Conservation (phyloP, 2,888 invertebrate species). For the Mantis religiosa region DNA sequence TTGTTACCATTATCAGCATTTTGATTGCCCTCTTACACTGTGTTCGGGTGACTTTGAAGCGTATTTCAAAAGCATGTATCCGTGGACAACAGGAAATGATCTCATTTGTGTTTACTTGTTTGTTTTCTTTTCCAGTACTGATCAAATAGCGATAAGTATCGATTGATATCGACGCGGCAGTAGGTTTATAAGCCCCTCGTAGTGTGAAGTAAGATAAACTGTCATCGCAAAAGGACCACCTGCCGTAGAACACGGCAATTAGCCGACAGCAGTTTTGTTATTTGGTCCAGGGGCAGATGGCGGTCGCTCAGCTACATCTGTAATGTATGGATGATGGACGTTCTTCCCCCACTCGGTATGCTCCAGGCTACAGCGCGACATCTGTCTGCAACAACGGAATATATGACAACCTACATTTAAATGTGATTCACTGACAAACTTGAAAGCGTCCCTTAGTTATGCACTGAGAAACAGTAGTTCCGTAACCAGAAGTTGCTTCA, state of each 20-base stretch:
- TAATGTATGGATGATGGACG: conserved; percentile 17
- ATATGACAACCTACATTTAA: neutral
- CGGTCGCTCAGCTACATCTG: neutral
- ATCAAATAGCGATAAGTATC: neutral
- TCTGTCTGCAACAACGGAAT: neutral
- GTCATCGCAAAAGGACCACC: neutral
- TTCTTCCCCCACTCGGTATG: neutral
- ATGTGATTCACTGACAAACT: no score
- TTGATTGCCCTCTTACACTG: no score
- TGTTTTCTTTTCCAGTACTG: no score
- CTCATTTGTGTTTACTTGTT: no score
- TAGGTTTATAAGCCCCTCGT: neutral
- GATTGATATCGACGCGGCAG: neutral
- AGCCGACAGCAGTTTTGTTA: neutral
- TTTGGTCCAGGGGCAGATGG: neutral
- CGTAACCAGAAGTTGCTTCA: no score
- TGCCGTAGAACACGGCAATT: neutral
- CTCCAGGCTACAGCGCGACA: neutral
- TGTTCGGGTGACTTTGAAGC: no score
- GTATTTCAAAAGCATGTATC: no score
- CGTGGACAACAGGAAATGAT: no score
- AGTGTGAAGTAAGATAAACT: neutral
- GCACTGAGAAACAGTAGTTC: no score
- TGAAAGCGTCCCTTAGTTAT: no score
- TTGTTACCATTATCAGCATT: no score